These are phyloP conservation scores for Mythimna impura DNA, from an alignment of 2,888 invertebrate genomes.

Conservation along the genomic window DNA sequence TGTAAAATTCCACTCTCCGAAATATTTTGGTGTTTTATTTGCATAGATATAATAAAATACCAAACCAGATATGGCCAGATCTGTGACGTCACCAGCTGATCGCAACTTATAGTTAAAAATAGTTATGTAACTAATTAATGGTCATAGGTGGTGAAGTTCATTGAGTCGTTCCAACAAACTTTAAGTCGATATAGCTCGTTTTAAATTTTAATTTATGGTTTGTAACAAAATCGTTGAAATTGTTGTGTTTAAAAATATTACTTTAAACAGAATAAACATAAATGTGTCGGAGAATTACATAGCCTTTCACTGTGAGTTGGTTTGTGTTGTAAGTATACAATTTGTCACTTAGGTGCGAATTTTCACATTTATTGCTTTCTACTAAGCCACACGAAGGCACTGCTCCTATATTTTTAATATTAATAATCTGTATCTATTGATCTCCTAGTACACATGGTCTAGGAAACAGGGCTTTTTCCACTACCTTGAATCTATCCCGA, in stretches of 20 bases:
- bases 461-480: too few species aligned
- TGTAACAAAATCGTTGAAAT: background rate
- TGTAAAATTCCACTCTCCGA: conserved; percentile 49
- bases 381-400: background rate
- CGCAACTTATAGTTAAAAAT: conserved; percentile 23
- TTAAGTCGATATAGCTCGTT: background rate
- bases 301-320: conserved; percentile 21
- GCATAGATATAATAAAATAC: conserved; percentile 31
- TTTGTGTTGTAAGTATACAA: background rate
- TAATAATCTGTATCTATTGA: too few species aligned
- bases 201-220: background rate
- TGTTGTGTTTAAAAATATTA: background rate
- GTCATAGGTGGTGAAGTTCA: conserved; percentile 14
- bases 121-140: conserved; percentile 4
- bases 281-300: conserved; percentile 6
- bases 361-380: conserved; percentile 23
- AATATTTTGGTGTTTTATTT: conserved; percentile 48
- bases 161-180: background rate
- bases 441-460: background rate
- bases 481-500: background rate
- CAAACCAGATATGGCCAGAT: conserved; percentile 44
- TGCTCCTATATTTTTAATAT: background rate
- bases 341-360: conserved; percentile 37
- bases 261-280: background rate
- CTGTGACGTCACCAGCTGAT: conserved; percentile 44